phyloP scores from a whole-genome alignment of 2,888 invertebrate species.

The Rhingia rostrata region DNA sequence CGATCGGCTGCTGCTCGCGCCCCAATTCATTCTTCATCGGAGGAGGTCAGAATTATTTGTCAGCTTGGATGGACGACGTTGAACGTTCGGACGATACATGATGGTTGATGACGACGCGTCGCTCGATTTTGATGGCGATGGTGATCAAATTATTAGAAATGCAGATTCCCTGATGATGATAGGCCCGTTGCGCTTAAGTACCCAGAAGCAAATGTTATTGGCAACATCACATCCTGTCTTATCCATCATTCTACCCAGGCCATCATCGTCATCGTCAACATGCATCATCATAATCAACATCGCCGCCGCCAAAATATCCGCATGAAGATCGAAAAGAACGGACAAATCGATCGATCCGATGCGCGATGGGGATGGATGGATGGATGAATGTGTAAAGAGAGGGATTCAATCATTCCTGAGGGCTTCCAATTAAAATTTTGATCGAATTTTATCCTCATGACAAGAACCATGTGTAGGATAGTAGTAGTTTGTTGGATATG shows the following conservation, averaged over 20 bases:
- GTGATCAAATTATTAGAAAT: constrained; percentile 74
- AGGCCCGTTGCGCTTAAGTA: constrained; percentile 71
- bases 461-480: constrained; percentile 73
- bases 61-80: constrained; percentile 33
- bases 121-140: constrained; percentile 42
- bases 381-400: constrained; percentile 39
- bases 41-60: constrained; percentile 72
- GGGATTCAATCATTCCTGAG: constrained; percentile 82
- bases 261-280: constrained; percentile 78
- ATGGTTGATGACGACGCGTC: neutral
- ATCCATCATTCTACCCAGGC: constrained; percentile 77
- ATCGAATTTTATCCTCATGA: constrained; percentile 82
- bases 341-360: constrained; percentile 65
- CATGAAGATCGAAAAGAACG: constrained; percentile 39
- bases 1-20: constrained; percentile 11
- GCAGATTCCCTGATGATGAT: constrained; percentile 74
- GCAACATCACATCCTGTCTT: constrained; percentile 73
- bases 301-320: constrained; percentile 70
- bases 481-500: constrained; percentile 17
- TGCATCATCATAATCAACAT: constrained; percentile 71
- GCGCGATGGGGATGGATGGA: constrained; percentile 72
- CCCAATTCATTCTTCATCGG: constrained; percentile 38
- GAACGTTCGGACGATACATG: neutral
- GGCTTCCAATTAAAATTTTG: constrained; percentile 84
- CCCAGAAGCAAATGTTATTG: constrained; percentile 74